Percentiles rank a stretch among this genome's conserved stretches.
phyloP scores from a whole-genome alignment of 2,797 vertebrate species.

The Gallinago stenura region DNA sequence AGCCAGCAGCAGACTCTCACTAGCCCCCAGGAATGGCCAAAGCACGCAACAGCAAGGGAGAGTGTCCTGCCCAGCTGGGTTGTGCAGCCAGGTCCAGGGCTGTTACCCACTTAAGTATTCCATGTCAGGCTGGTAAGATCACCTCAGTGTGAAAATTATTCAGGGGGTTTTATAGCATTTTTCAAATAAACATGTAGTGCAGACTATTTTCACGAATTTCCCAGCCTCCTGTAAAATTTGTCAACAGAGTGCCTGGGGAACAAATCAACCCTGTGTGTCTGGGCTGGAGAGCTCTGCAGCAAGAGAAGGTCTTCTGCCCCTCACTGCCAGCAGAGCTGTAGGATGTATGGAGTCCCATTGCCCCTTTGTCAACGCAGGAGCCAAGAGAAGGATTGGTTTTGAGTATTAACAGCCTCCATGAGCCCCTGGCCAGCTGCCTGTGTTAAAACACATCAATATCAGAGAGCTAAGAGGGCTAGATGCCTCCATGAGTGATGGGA shows the following conservation, averaged over 20 bases:
- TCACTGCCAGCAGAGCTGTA: fast-evolving
- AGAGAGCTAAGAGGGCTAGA: not conserved
- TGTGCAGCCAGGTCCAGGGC: not conserved
- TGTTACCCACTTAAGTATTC: slow-evolving; percentile 12
- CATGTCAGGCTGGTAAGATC: not conserved
- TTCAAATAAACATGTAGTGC: slow-evolving; percentile 30
- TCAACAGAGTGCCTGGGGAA: slow-evolving; percentile 23
- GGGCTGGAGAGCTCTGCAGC: not conserved
- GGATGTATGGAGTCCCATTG: not conserved
- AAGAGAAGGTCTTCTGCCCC: not conserved
- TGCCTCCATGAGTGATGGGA: fast-evolving
- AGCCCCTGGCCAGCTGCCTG: fast-evolving
- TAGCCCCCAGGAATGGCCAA: not conserved
- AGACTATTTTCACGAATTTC: slow-evolving; percentile 62
- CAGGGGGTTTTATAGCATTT: slow-evolving; percentile 39
- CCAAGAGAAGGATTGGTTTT: not conserved
- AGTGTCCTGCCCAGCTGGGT: not conserved
- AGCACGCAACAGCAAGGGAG: not conserved
- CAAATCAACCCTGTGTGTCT: not conserved
- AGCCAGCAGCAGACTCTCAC: not conserved
- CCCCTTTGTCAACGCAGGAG: not conserved
- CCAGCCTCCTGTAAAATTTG: slow-evolving; percentile 61
- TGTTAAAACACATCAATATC: not conserved
- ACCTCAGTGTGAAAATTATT: slow-evolving; percentile 50
- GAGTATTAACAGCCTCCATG: not conserved